Evolutionary conservation across 1,140 invertebrate genomes (phyloP), one percentile per base, ranked within the genome.

Genomic region (Saccostrea glomerata): DNA sequence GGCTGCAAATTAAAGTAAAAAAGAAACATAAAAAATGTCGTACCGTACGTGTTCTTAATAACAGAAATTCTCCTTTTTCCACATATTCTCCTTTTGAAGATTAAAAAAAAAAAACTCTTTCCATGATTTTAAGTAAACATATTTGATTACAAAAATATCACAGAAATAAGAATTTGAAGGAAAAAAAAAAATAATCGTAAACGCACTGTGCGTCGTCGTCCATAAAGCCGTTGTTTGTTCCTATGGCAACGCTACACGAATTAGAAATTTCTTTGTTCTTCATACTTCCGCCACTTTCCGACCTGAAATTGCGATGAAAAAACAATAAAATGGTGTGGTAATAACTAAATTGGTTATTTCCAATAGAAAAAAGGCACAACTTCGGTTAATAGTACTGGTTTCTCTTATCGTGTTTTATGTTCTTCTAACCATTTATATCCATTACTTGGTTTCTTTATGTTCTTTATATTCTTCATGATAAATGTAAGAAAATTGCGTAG

Each of bases 161-260:
- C 47, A 47, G 5, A 47, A 47, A 7, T 47, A n/a, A 82, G 30
- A 82, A 82, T 82, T 17, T 11, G 73, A 11, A 30, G 73, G 40
- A 11, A 84, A 23, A 84, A 47, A 47, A 17, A 36, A 23, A 4
- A 63, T 40, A 13, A 25, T 25, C 13, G 2, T 17, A 40, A 30
- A 89, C 89, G 86, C 82, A 89, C 89, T 89, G 89, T 47, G 89
- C 84, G 40, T 89, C 89, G 40, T 89, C 89, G 20, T 87, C 17
- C 25, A 89, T 47, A 23, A 58, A 58, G 73, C 86, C 88, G 12
- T 84, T 89, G 17, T 82, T 82, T 30, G 88, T 86, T 77, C 77
- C 84, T n/a, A 85, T 84, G 30, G 82, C 84, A 23, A 89, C 89
- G 73, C 60, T 86, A 58, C 89, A 89, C 23, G 54, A 56, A 73